Conservation (phyloP, 2,113 vertebrate species). For the Spheniscus mendiculus region DNA sequence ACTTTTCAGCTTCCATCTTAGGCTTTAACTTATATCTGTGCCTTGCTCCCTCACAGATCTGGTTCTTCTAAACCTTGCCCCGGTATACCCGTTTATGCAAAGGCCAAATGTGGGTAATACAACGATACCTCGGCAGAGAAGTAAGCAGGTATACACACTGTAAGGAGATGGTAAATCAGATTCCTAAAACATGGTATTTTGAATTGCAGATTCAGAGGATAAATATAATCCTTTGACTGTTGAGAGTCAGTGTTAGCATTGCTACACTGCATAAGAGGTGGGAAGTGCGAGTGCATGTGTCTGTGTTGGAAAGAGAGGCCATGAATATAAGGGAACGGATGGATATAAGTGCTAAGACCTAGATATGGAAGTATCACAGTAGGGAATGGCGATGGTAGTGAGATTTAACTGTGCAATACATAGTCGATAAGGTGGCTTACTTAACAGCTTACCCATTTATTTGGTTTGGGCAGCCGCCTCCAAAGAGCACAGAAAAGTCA, state of each 20-base stretch:
- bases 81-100: accelerated
- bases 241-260: not conserved
- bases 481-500: not conserved
- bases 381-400: not conserved
- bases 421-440: not conserved
- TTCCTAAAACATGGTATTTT: not conserved
- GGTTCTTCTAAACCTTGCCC: not conserved
- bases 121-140: not conserved
- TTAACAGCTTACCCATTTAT: not conserved
- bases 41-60: not conserved
- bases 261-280: not conserved
- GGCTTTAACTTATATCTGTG: not conserved
- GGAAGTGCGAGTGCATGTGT: not conserved
- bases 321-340: not conserved
- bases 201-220: not conserved
- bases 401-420: not conserved
- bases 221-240: not conserved
- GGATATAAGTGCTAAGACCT: not conserved
- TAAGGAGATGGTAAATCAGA: not conserved
- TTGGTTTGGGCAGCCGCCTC: not conserved
- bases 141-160: not conserved
- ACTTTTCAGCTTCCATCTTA: not conserved
- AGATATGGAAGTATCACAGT: not conserved
- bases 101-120: not conserved
- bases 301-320: not conserved